Evolutionary conservation across 2,888 invertebrate genomes (phyloP).

Genomic region (Rhagonycha fulva): DNA sequence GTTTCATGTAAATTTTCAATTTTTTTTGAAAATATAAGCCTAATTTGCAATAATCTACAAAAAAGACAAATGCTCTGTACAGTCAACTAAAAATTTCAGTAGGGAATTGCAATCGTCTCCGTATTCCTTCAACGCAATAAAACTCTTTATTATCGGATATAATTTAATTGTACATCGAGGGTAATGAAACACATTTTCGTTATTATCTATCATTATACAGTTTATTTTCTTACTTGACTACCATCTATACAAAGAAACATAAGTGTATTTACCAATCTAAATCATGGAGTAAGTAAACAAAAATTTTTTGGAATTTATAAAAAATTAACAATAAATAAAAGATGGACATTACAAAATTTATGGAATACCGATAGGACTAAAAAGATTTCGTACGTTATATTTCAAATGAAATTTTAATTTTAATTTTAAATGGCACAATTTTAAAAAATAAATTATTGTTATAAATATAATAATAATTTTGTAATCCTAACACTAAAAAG

Average conservation of each 20-base stretch:
- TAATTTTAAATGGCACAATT: neutral
- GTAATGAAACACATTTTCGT: neutral
- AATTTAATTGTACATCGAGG: too few relatives aligned
- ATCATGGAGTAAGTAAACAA: neutral
- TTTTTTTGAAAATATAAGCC: too few relatives aligned
- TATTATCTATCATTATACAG: neutral
- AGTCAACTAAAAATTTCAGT: too few relatives aligned
- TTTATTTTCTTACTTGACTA: neutral
- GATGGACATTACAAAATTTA: neutral
- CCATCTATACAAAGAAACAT: neutral
- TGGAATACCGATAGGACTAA: too few relatives aligned
- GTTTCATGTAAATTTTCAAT: too few relatives aligned
- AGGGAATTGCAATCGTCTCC: too few relatives aligned
- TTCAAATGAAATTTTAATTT: neutral
- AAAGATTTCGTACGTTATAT: neutral
- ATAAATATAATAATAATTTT: neutral
- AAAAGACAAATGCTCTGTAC: too few relatives aligned
- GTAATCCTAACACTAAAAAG: neutral
- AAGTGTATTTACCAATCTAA: neutral
- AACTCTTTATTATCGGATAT: too few relatives aligned
- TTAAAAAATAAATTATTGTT: neutral
- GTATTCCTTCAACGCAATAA: too few relatives aligned
- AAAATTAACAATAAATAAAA: neutral
- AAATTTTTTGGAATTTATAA: neutral
- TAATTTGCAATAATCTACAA: too few relatives aligned